Conservation (phyloP, 2,797 vertebrate species). For the Glossophaga mutica region DNA sequence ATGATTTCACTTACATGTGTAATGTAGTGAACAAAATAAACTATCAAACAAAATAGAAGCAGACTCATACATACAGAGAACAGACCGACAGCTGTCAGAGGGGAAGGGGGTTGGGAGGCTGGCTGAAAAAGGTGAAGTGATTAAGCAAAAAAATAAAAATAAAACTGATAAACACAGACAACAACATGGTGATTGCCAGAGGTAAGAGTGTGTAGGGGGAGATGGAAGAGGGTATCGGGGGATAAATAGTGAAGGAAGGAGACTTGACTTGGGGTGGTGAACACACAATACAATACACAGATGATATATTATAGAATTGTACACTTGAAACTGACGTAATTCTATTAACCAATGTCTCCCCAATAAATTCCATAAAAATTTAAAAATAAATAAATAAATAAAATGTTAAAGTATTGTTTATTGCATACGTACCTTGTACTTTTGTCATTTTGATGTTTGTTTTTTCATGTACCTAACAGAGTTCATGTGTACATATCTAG, state of each 20-base stretch:
- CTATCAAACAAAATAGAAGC: neutral
- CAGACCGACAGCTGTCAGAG: neutral
- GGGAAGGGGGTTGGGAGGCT: no score
- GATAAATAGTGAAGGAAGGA: neutral
- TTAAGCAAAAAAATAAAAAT: neutral
- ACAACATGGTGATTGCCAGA: neutral
- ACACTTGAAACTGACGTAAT: neutral
- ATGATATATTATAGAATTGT: neutral
- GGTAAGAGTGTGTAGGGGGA: neutral
- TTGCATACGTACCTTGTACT: neutral
- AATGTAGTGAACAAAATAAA: neutral
- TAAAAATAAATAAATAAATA: neutral
- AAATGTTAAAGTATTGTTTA: neutral
- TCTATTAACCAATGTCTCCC: neutral
- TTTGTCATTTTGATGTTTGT: slow-evolving; percentile 16
- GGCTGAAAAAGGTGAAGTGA: neutral
- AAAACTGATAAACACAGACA: neutral
- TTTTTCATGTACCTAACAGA: neutral
- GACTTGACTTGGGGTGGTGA: neutral
- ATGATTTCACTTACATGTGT: neutral
- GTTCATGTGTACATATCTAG: neutral
- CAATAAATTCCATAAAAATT: neutral
- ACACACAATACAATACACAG: neutral
- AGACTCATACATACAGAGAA: neutral
- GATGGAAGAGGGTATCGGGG: neutral